phyloP scores from a whole-genome alignment of 1,140 invertebrate species.

The Trialeurodes vaporariorum region DNA sequence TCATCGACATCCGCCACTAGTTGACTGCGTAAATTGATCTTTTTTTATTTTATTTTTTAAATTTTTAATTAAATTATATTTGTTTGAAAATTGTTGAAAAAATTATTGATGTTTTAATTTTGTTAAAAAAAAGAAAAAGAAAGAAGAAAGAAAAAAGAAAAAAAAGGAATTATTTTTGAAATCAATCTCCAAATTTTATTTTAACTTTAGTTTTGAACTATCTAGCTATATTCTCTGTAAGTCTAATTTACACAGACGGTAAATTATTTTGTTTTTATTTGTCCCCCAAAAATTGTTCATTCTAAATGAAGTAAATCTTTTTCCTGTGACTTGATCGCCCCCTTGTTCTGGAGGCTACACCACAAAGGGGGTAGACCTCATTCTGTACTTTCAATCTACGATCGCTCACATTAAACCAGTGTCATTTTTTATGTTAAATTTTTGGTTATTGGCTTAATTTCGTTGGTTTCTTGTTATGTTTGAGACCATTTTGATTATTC shows the following conservation, averaged over 20 bases:
- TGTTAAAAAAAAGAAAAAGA: not conserved
- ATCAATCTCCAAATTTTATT: not conserved
- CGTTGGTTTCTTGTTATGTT: not conserved
- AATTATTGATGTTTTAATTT: slow-evolving; percentile 1
- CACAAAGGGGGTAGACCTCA: not conserved
- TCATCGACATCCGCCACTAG: not conserved
- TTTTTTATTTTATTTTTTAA: not conserved
- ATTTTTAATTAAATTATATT: not conserved
- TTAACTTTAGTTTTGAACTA: not conserved
- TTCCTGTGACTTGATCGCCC: not conserved
- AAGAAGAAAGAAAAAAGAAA: not conserved
- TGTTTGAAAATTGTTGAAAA: not conserved
- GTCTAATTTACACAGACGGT: not conserved
- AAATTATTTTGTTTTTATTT: not conserved
- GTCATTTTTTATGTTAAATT: not conserved
- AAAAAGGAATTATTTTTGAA: not conserved
- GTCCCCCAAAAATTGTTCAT: not conserved
- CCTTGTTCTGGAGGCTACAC: not conserved
- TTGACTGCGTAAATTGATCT: not conserved
- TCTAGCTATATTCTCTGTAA: not conserved
- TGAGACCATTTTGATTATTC: not conserved
- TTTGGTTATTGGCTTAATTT: slow-evolving; percentile 1
- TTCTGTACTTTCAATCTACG: not conserved
- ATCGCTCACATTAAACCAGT: not conserved
- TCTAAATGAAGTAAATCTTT: not conserved